Conservation (phyloP, 2,797 vertebrate genomes). For the Aphelocoma californica region DNA sequence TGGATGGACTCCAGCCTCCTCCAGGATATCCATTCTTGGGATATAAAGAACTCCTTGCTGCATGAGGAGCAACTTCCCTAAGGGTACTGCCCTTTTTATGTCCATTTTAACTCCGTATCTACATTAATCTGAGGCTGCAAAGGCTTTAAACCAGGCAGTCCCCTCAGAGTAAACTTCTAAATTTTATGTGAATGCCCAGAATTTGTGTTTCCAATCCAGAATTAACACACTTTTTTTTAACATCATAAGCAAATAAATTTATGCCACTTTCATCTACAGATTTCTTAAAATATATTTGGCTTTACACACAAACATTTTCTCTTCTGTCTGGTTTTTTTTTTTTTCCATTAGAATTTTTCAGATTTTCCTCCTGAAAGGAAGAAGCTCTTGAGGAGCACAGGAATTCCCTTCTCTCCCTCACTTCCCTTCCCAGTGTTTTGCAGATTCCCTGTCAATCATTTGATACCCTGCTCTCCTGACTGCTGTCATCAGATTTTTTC, state of each 20-base stretch:
- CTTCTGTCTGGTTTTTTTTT: neutral
- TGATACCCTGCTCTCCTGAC: neutral
- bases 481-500: neutral
- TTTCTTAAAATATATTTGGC: neutral
- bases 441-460: neutral
- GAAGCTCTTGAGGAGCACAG: neutral
- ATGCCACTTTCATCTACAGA: neutral
- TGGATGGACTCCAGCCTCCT: neutral
- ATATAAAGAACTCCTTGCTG: fast-evolving
- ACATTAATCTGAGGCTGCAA: neutral
- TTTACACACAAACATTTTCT: neutral
- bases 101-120: neutral
- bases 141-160: neutral
- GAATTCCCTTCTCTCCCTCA: neutral
- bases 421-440: neutral
- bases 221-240: neutral
- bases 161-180: neutral
- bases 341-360: neutral
- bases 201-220: neutral
- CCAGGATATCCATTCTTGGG: neutral
- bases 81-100: neutral
- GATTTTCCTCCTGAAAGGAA: neutral
- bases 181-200: neutral
- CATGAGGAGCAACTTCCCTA: neutral
- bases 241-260: neutral